Evolutionary conservation across 2,888 invertebrate genomes (phyloP).

Genomic region (Chloromyia formosa): DNA sequence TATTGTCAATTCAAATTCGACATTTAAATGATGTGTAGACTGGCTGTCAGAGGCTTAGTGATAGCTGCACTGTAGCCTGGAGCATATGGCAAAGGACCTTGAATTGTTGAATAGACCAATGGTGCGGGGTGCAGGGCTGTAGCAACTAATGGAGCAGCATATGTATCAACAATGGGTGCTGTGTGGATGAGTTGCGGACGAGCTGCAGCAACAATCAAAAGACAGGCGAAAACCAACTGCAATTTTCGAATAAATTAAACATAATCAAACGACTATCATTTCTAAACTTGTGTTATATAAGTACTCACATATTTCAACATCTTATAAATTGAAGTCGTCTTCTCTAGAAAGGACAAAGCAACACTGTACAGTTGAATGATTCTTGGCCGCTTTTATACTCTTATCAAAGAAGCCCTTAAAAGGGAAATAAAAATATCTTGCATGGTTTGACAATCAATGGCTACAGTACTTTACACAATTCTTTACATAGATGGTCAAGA

Average conservation of each 20-base stretch:
- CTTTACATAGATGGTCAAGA: no score
- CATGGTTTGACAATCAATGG: no score
- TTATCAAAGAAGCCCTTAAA: background rate
- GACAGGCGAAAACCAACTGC: background rate
- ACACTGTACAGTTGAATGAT: background rate
- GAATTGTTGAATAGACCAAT: conserved; percentile 38
- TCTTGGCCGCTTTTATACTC: background rate
- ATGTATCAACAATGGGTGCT: conserved; percentile 56
- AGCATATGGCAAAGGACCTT: no score
- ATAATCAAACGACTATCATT: no score
- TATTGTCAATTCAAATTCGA: no score
- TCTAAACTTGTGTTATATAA: no score
- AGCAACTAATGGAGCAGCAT: conserved; percentile 50
- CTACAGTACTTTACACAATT: no score
- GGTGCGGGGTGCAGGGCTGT: conserved; percentile 60
- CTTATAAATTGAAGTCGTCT: background rate
- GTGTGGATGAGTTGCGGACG: conserved; percentile 47
- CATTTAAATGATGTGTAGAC: no score
- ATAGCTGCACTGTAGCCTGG: no score
- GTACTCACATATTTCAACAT: background rate
- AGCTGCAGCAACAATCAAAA: background rate
- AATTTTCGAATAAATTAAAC: background rate
- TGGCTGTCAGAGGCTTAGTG: no score
- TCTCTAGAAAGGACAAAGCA: background rate
- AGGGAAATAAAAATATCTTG: no score